Conservation (phyloP, 1,140 invertebrate genomes). For the Teleogryllus occipitalis region DNA sequence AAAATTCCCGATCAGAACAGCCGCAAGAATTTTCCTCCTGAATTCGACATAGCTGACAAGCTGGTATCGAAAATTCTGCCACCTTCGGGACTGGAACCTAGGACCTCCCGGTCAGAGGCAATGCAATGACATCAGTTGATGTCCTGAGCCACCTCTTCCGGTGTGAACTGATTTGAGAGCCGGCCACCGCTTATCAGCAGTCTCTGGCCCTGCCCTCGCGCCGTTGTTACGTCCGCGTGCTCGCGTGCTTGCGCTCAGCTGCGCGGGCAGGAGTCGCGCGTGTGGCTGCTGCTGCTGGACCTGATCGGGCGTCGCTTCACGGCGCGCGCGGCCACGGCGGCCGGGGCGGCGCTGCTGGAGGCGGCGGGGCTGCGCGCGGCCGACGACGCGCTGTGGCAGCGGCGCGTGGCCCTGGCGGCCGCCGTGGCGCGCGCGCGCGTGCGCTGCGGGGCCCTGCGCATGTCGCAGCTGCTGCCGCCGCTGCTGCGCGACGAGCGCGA, state of each 20-base stretch:
- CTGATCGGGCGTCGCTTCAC: constrained; percentile 50
- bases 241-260: not conserved
- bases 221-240: too few species aligned
- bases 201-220: too few species aligned
- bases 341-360: not conserved
- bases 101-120: too few species aligned
- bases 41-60: too few species aligned
- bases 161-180: too few species aligned
- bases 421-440: constrained; percentile 59
- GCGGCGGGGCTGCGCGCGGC: constrained; percentile 40
- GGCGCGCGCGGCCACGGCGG: constrained; percentile 23
- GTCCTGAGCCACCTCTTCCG: too few species aligned
- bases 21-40: too few species aligned
- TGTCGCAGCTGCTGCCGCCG: constrained; percentile 34
- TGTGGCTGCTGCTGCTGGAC: constrained; percentile 54
- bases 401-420: constrained; percentile 56
- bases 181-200: too few species aligned
- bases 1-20: too few species aligned
- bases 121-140: too few species aligned
- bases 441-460: constrained; percentile 52
- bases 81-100: too few species aligned
- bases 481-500: constrained; percentile 55
- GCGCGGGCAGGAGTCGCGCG: constrained; percentile 22
- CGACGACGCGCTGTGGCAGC: constrained; percentile 50
- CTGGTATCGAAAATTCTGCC: too few species aligned